These are phyloP conservation scores for Muscicapa striata DNA, from an alignment of 2,797 vertebrate species.

Conservation along the genomic window DNA sequence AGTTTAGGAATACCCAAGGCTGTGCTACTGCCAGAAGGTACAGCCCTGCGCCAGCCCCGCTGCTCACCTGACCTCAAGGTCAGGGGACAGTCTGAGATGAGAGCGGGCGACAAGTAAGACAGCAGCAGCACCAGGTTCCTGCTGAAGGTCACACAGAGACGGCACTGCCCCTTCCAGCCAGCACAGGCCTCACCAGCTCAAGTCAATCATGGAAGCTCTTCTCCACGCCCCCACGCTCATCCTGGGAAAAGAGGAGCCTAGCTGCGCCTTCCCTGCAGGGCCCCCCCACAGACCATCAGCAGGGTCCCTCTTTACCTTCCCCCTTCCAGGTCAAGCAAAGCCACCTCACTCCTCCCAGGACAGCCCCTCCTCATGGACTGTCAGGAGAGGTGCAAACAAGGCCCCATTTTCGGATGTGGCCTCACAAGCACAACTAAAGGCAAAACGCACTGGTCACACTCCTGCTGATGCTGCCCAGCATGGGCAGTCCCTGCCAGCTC, in stretches of 20 bases:
- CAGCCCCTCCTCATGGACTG: neutral
- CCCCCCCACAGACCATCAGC: neutral
- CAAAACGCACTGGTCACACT: rapidly evolving
- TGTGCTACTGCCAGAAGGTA: neutral
- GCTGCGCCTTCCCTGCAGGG: neutral
- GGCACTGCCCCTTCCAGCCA: neutral
- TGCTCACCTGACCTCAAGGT: neutral
- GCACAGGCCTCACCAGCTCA: neutral
- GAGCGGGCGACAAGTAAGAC: neutral
- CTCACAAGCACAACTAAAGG: rapidly evolving
- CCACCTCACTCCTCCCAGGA: neutral
- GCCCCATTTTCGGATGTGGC: neutral
- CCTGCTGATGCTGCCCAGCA: neutral
- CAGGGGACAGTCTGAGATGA: neutral
- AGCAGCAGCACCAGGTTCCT: neutral
- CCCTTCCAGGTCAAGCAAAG: neutral
- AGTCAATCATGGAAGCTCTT: neutral
- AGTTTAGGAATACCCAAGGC: neutral
- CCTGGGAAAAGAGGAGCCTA: neutral
- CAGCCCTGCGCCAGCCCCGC: rapidly evolving
- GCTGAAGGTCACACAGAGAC: neutral
- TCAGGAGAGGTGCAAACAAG: neutral
- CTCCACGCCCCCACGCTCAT: neutral
- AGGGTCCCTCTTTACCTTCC: neutral
- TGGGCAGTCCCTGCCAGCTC: neutral